Evolutionary conservation across 2,113 vertebrate species (phyloP), one percentile per base, ranked within the genome.

Genomic region (Festucalex cinctus): DNA sequence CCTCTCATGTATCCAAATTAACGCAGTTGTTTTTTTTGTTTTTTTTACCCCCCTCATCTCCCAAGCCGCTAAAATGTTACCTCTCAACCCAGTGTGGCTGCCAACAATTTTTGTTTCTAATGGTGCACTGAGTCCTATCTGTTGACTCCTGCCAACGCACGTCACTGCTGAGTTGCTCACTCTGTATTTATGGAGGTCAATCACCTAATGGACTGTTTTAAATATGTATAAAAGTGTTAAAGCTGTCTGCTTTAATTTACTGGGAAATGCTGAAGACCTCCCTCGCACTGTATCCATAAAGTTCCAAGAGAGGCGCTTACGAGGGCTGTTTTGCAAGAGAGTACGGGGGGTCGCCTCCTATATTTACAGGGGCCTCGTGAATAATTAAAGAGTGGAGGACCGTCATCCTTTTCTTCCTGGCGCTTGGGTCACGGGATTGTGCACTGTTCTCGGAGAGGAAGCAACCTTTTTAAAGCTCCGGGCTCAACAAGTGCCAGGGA

Each of bases 1-100:
- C 36, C 68, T 85, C 77, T 76, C 75, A 78, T 80, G 74, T 77
- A 76, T 74, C 83, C 85, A 84, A 83, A 69, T 58, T 35, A 6
- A 6, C n/a, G 22, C 63, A 60, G 48, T 68, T 79, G 49, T 72
- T 74, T 79, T 26, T 6, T 13, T n/a, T n/a, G n/a, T 75, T 76
- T 54, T 24, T 84, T 77, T 78, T 78, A 70, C 68, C 74, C 62
- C 32, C 37, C 48, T 65, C 36, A 58, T 48, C 66, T 44, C 3
- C 20, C 1, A 24, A 65, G 56, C 69, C 17, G 39, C 69, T 72
- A 57, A 78, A 73, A 80, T 79, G 82, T 82, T 75, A 79, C 76
- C 71, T 80, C 80, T 84, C 43, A 70, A 57, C 22, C 35, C 22
- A 7, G 20, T 28, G 57, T 9, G 5, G 32, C 73, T 81, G 83